Evolutionary conservation across 1,140 invertebrate genomes (phyloP), one percentile per base, ranked within the genome.

Genomic region (Zaprionus ghesquierei): DNA sequence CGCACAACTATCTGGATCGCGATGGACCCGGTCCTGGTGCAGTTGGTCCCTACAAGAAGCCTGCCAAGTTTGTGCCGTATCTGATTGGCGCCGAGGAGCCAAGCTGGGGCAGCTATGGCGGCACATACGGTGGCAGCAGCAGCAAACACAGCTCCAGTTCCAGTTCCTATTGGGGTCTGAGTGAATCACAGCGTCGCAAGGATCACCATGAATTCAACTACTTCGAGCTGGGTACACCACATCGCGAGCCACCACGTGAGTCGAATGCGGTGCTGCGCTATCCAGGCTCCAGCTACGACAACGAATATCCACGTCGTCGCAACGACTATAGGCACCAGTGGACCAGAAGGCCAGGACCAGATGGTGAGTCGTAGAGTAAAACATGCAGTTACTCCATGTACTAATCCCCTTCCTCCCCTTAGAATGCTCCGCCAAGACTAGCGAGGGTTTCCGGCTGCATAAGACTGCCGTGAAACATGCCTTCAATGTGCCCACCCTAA

Each of bases 341-440:
- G 81, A 79, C 81, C 1, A 31, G 92, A 71, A 25, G 91, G 6
- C 90, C 91, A 1, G 91, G 91, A 44, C 84, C 77, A 31, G 91
- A 92, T 84, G 91, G 91, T 92, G 53, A 70, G 68, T 22, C 2
- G 0, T n/a, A 4, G 12, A 35, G 13, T 22, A 2, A 56, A 2
- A 18, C 5, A 31, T 9, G 3, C 20, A 35, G 20, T 8, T 13
- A 2, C 31, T 25, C 5, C 5, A 13, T 3, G 15, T 29, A 27
- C 6, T 8, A 22, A 41, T 3, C 9, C 12, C 12, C 5, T n/a
- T 38, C 15, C n/a, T 12, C 8, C 2, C 6, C 2, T 79, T 92
- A 95, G 95, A 95, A 79, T 97, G 96, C 81, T 96, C 95, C 2
- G 94, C 95, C 1, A 94, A 95, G 84, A 94, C 94, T 2, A 94